These are phyloP conservation scores for Kryptolebias marmoratus DNA, from an alignment of 2,113 vertebrate species.

Conservation along the genomic window DNA sequence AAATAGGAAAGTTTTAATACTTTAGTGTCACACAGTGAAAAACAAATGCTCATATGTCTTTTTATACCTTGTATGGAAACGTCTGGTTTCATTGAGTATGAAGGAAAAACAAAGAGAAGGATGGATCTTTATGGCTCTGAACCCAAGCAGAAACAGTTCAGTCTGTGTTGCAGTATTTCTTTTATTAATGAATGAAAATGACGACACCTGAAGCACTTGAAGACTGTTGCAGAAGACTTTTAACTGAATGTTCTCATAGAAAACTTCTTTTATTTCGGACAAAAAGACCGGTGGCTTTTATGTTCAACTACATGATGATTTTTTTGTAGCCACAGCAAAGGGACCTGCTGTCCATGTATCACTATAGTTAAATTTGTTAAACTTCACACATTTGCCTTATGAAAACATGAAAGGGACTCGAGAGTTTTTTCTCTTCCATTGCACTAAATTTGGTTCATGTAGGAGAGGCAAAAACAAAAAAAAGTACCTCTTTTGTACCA, in stretches of 20 bases:
- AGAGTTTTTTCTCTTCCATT: slow-evolving; percentile 46
- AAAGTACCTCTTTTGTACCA: slow-evolving; percentile 62
- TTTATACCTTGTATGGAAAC: too few relatives aligned
- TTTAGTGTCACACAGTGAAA: too few relatives aligned
- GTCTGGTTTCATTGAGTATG: slow-evolving; percentile 21
- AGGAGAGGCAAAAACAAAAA: slow-evolving; percentile 21
- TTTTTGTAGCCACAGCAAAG: slow-evolving; percentile 1
- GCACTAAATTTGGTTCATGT: slow-evolving; percentile 60
- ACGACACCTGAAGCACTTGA: slow-evolving; percentile 55
- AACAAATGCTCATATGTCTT: too few relatives aligned
- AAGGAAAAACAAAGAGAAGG: slow-evolving; percentile 18
- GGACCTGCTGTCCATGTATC: slow-evolving; percentile 23
- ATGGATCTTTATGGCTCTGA: slow-evolving; percentile 29
- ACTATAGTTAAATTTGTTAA: slow-evolving; percentile 62
- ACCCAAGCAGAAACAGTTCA: slow-evolving; percentile 30
- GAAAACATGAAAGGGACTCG: slow-evolving; percentile 41
- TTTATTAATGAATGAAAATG: slow-evolving; percentile 45
- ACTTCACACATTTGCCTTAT: slow-evolving; percentile 76
- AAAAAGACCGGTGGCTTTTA: slow-evolving; percentile 20
- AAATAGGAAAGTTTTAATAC: too few relatives aligned
- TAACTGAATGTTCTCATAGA: slow-evolving; percentile 52
- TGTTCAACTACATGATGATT: slow-evolving; percentile 20
- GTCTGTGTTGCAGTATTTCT: slow-evolving; percentile 30
- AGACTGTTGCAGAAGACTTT: slow-evolving; percentile 53
- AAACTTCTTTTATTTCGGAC: slow-evolving; percentile 10